Conservation (phyloP, 2,113 vertebrate genomes). For the Cinclus cinclus region DNA sequence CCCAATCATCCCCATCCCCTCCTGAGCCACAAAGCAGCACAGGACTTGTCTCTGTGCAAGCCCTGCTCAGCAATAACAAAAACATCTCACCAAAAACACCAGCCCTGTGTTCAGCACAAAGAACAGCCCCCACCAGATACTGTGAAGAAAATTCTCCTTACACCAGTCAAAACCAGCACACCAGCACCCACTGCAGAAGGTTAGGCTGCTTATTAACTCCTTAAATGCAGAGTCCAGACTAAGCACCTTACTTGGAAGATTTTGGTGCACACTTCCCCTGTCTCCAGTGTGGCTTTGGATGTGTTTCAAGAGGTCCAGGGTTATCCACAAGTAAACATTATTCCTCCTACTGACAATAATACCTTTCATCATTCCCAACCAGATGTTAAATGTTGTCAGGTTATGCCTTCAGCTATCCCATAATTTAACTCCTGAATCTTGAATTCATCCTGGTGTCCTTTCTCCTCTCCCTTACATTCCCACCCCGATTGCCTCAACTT, state of each 20-base stretch:
- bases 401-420: not conserved
- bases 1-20: not conserved
- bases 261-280: fast-evolving
- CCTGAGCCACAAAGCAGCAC: fast-evolving
- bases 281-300: not conserved
- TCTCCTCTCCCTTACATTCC: not conserved
- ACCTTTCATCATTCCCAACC: not conserved
- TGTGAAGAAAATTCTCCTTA: not conserved
- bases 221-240: not conserved
- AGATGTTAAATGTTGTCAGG: not conserved
- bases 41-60: not conserved
- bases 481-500: fast-evolving
- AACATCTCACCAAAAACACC: not conserved
- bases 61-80: not conserved
- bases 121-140: not conserved
- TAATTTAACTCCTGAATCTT: not conserved
- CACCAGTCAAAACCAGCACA: not conserved
- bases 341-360: not conserved
- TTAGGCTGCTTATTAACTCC: not conserved
- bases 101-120: not conserved
- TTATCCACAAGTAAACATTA: not conserved
- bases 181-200: not conserved
- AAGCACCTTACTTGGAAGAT: not conserved
- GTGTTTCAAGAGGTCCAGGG: not conserved
- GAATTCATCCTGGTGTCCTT: not conserved